A percentile compares a stretch with the other conserved stretches of the same genome.
These are phyloP conservation scores for Mus spretus DNA, from an alignment of 2,797 vertebrate genomes.

Conservation along the genomic window DNA sequence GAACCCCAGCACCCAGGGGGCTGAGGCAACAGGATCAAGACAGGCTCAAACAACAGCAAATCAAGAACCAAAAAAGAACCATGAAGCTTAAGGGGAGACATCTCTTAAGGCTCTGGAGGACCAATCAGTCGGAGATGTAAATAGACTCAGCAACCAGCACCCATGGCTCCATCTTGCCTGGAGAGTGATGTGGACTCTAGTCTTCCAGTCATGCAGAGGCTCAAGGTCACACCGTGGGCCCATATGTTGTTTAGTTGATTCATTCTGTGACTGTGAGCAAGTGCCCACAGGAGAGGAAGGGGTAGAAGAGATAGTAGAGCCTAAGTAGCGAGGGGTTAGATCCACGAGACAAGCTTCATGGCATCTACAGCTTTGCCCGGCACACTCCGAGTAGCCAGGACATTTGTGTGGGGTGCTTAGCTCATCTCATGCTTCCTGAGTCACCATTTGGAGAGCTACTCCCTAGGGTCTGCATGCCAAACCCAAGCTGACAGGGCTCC, in stretches of 20 bases:
- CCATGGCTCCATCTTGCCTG: background rate
- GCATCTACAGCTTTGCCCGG: background rate
- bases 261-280: background rate
- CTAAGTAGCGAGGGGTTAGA: background rate
- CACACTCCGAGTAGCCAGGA: background rate
- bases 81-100: background rate
- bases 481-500: background rate
- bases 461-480: background rate
- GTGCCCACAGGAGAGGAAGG: background rate
- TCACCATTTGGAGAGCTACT: background rate
- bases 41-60: background rate
- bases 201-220: background rate
- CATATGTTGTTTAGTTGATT: rapidly evolving
- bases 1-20: background rate
- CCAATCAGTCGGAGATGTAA: too few relatives aligned
- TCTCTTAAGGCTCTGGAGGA: background rate
- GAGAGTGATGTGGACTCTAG: background rate
- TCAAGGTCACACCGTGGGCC: background rate
- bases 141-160: background rate
- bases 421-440: background rate
- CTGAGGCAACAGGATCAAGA: background rate
- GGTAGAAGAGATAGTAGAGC: background rate
- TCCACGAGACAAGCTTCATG: background rate
- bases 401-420: background rate
- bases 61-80: background rate